phyloP scores from a whole-genome alignment of 2,888 invertebrate species.

The Eretmocerus hayati region DNA sequence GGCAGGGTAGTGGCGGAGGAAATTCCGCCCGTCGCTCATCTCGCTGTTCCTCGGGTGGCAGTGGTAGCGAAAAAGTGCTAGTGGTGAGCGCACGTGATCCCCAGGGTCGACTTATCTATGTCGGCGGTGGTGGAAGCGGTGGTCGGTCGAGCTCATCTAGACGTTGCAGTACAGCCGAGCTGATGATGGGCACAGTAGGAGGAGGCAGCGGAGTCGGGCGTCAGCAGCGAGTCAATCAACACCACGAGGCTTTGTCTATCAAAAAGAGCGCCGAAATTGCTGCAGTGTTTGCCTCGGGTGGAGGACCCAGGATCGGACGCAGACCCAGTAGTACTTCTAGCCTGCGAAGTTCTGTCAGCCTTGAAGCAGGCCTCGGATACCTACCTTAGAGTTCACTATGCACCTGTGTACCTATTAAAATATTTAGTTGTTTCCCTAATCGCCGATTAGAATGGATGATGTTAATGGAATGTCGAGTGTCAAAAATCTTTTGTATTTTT shows the following conservation, averaged over 20 bases:
- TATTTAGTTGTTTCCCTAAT: no score
- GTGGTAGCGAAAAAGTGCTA: constrained; percentile 45
- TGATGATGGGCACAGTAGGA: background rate
- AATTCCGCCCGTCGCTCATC: constrained; percentile 33
- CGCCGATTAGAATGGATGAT: no score
- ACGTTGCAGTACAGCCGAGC: background rate
- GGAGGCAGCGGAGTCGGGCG: background rate
- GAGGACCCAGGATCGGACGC: constrained; percentile 32
- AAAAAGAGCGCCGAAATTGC: constrained; percentile 87
- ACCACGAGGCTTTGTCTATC: constrained; percentile 66
- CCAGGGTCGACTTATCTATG: constrained; percentile 48
- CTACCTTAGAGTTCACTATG: constrained; percentile 32
- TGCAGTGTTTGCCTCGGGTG: constrained; percentile 72
- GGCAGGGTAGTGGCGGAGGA: background rate
- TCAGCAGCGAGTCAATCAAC: background rate
- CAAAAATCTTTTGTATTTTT: no score
- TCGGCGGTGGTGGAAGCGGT: constrained; percentile 33
- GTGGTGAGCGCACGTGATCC: constrained; percentile 50
- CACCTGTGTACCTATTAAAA: no score
- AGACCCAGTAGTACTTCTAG: constrained; percentile 40
- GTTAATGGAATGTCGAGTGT: no score
- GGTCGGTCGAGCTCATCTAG: background rate
- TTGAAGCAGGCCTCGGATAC: constrained; percentile 43
- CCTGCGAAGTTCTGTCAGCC: constrained; percentile 39
- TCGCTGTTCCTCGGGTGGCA: constrained; percentile 34